These are phyloP conservation scores for Meriones unguiculatus DNA, from an alignment of 2,113 vertebrate genomes.

Conservation along the genomic window DNA sequence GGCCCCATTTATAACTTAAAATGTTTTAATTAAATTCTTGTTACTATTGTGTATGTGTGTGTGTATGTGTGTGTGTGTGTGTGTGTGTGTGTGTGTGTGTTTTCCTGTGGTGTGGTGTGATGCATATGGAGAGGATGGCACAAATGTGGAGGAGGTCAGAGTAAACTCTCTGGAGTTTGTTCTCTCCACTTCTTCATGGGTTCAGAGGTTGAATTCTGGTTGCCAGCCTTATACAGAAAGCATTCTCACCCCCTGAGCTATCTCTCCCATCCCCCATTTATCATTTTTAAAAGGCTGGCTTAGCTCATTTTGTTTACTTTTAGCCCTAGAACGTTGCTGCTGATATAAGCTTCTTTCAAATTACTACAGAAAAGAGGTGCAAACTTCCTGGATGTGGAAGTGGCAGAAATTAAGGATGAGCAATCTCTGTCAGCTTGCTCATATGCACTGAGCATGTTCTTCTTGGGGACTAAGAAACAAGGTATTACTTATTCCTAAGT, in stretches of 20 bases:
- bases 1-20: background rate
- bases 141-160: background rate
- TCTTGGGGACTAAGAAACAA: background rate
- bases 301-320: constrained; percentile 4
- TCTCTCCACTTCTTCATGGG: background rate
- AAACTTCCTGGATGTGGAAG: background rate
- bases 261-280: background rate
- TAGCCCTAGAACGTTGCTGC: background rate
- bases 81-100: background rate
- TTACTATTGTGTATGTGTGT: background rate
- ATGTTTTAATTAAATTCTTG: background rate
- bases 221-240: background rate
- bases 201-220: background rate
- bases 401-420: background rate
- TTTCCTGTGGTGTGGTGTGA: background rate
- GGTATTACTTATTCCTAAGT: background rate
- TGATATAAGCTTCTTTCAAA: background rate
- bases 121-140: background rate
- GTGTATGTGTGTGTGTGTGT: background rate
- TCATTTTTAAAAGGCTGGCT: background rate
- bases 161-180: background rate
- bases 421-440: background rate
- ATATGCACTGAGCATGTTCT: background rate
- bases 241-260: background rate
- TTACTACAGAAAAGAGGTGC: background rate